Conservation (phyloP, 2,888 invertebrate species). For the Trichogramma dendrolimi region DNA sequence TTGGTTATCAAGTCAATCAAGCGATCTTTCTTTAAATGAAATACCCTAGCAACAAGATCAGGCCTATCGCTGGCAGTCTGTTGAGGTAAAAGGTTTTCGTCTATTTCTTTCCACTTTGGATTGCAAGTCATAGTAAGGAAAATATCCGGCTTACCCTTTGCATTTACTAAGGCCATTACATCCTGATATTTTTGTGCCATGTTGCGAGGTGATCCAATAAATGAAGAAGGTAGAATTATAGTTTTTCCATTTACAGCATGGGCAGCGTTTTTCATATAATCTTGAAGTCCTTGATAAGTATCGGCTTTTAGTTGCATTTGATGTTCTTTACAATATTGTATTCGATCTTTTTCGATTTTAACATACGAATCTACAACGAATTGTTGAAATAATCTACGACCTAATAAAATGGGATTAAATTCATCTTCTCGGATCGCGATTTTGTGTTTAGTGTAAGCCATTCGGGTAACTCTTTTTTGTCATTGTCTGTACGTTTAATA, state of each 20-base stretch:
- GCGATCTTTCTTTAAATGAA: too few relatives aligned
- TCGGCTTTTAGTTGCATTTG: slow-evolving; percentile 24
- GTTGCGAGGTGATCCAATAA: slow-evolving; percentile 41
- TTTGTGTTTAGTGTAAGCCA: slow-evolving; percentile 7
- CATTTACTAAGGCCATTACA: slow-evolving; percentile 49
- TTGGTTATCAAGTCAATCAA: too few relatives aligned
- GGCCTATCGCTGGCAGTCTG: too few relatives aligned
- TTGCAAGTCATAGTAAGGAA: slow-evolving; percentile 53
- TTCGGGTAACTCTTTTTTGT: not conserved
- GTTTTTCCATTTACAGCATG: slow-evolving; percentile 30
- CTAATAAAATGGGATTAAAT: slow-evolving; percentile 16
- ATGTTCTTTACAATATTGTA: slow-evolving; percentile 6
- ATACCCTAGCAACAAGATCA: too few relatives aligned
- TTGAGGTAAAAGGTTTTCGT: too few relatives aligned
- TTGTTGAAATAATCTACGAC: slow-evolving; percentile 26
- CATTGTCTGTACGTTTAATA: slow-evolving; percentile 13
- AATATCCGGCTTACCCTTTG: slow-evolving; percentile 48
- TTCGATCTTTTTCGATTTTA: slow-evolving; percentile 6
- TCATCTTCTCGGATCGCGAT: not conserved
- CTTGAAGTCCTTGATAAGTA: slow-evolving; percentile 18
- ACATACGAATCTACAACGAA: slow-evolving; percentile 25
- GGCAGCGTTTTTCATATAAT: slow-evolving; percentile 10
- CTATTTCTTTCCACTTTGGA: slow-evolving; percentile 47
- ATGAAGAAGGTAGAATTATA: slow-evolving; percentile 44
- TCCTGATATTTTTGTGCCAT: slow-evolving; percentile 48